phyloP scores from a whole-genome alignment of 35 echinoderm and acorn worm genomes.

The Lytechinus pictus region DNA sequence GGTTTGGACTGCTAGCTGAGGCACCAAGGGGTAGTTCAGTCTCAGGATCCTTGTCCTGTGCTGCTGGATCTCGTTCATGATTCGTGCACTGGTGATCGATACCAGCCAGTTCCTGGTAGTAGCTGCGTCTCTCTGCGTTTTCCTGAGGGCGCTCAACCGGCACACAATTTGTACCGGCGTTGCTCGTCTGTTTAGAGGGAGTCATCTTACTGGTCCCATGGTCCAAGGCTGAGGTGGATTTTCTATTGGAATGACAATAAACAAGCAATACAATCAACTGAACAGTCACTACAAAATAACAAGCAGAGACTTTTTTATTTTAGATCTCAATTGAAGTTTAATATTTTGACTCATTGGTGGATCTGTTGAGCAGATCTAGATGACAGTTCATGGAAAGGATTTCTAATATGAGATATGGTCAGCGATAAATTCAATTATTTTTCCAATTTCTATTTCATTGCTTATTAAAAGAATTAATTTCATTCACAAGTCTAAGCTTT shows the following conservation, averaged over 20 bases:
- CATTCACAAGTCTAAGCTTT: neutral
- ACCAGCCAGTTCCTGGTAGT: conserved; percentile 84
- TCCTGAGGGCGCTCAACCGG: conserved; percentile 48
- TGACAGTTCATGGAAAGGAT: too few relatives aligned
- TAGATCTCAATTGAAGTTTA: too few relatives aligned
- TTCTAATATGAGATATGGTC: too few relatives aligned
- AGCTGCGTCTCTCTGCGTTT: conserved; percentile 79
- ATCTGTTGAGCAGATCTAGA: too few relatives aligned
- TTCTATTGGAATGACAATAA: neutral
- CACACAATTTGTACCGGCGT: conserved; percentile 21
- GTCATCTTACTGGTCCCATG: neutral
- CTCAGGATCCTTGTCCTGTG: conserved; percentile 32
- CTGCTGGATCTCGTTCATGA: conserved; percentile 51
- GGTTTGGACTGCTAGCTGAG: conserved; percentile 46
- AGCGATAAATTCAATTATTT: too few relatives aligned
- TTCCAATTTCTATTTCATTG: too few relatives aligned
- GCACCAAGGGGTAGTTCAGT: conserved; percentile 40
- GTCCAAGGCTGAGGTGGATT: neutral
- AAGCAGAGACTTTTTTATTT: neutral
- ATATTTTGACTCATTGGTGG: too few relatives aligned
- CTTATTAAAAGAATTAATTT: neutral
- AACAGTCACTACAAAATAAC: neutral
- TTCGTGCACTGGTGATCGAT: conserved; percentile 83
- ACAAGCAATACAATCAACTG: neutral
- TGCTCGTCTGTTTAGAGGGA: neutral